Conservation (phyloP, 1,140 invertebrate species). For the Lepidostoma basale region DNA sequence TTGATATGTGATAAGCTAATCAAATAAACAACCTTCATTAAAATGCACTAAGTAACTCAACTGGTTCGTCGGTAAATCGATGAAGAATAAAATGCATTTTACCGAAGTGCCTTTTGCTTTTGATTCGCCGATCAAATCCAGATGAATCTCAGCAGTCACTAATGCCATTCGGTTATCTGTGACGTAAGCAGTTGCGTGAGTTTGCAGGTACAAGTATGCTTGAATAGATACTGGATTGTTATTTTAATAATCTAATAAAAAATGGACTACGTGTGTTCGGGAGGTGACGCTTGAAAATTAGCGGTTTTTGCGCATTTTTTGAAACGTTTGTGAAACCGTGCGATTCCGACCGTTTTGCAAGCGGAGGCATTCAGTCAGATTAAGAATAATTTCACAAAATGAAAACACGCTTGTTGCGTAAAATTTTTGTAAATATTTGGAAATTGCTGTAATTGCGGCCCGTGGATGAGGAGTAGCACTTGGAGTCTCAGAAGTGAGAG, state of each 20-base stretch:
- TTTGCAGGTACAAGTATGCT: conserved; percentile 25
- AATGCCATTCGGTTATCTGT: conserved; percentile 20
- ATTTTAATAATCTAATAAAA: background rate
- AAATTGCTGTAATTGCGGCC: too few relatives aligned
- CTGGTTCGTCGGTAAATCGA: too few relatives aligned
- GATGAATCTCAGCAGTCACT: conserved; percentile 6
- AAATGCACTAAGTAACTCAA: too few relatives aligned
- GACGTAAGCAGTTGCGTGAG: conserved; percentile 41
- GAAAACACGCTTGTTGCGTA: background rate
- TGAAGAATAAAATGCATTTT: background rate
- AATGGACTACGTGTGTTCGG: background rate
- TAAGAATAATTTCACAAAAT: conserved; percentile 1
- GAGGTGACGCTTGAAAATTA: background rate
- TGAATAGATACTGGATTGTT: conserved; percentile 11
- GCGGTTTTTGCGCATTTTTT: background rate
- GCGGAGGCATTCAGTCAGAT: background rate
- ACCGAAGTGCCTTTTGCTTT: background rate
- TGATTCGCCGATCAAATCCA: background rate
- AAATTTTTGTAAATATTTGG: background rate
- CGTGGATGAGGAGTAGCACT: too few relatives aligned
- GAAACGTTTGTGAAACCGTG: background rate
- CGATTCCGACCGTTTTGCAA: conserved; percentile 1
- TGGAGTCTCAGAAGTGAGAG: too few relatives aligned
- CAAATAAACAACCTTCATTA: too few relatives aligned
- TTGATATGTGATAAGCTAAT: background rate